Conservation (phyloP, 2,113 vertebrate genomes). For the Oceanodroma tethys region DNA sequence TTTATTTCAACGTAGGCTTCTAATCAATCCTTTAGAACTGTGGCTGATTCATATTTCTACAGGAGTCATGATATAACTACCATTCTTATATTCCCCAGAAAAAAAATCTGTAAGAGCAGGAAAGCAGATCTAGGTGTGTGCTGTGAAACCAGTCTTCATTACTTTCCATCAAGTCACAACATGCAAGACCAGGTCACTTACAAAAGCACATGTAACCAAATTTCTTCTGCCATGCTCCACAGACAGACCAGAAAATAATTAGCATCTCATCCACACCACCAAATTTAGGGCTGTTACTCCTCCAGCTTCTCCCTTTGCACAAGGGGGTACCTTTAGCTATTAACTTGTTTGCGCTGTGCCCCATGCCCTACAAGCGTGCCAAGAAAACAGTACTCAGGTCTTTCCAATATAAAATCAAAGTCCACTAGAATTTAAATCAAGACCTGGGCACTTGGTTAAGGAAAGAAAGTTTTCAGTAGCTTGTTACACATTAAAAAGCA, state of each 20-base stretch:
- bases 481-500: background rate
- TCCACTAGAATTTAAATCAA: background rate
- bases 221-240: background rate
- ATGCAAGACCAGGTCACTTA: background rate
- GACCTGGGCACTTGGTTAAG: background rate
- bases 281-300: background rate
- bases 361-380: background rate
- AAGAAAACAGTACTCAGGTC: background rate
- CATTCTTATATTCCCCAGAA: background rate
- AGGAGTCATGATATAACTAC: background rate
- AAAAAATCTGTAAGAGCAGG: background rate
- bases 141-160: background rate
- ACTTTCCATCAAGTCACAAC: background rate
- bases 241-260: background rate
- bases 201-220: background rate
- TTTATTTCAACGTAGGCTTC: background rate
- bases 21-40: background rate
- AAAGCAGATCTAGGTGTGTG: accelerated
- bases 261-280: background rate
- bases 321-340: background rate
- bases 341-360: background rate
- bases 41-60: accelerated
- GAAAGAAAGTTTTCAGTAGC: background rate
- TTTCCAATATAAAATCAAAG: background rate
- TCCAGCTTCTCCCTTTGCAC: background rate